Conservation (phyloP, 2,888 invertebrate genomes). For the Corythucha ciliata region DNA sequence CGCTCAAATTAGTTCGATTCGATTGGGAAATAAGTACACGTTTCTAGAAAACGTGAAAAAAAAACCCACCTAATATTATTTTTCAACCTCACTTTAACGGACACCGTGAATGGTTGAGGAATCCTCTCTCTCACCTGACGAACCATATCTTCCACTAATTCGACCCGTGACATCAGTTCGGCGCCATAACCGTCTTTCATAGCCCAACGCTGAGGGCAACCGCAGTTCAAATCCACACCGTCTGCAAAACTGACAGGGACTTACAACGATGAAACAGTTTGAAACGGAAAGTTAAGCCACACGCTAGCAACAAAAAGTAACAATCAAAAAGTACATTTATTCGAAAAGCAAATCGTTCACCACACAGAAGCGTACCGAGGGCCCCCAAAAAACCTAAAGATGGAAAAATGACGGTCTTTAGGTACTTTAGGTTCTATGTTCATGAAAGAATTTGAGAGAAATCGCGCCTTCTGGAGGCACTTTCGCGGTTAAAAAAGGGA, state of each 20-base stretch:
- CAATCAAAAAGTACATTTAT: too few species aligned
- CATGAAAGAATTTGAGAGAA: too few species aligned
- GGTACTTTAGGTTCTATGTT: too few species aligned
- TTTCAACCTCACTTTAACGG: slow-evolving; percentile 81
- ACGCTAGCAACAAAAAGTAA: too few species aligned
- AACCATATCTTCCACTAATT: slow-evolving; percentile 72
- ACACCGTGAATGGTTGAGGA: slow-evolving; percentile 68
- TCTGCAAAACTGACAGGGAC: slow-evolving; percentile 56
- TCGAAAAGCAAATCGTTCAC: too few species aligned
- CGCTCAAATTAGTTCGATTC: not conserved
- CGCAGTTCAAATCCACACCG: slow-evolving; percentile 95
- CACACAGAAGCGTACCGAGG: too few species aligned
- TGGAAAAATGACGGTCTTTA: too few species aligned
- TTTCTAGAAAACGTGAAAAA: not conserved
- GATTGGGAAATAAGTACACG: not conserved
- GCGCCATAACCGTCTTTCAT: slow-evolving; percentile 84
- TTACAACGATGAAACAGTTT: too few species aligned
- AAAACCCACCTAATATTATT: slow-evolving; percentile 50
- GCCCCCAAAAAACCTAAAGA: too few species aligned
- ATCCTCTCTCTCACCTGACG: slow-evolving; percentile 63
- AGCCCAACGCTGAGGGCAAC: slow-evolving; percentile 95
- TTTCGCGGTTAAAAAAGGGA: too few species aligned
- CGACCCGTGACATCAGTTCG: slow-evolving; percentile 69
- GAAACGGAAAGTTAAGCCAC: too few species aligned
- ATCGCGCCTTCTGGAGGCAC: too few species aligned